Evolutionary conservation across 2,113 vertebrate genomes (phyloP), one percentile per base, ranked within the genome.

Genomic region (Salvator merianae): DNA sequence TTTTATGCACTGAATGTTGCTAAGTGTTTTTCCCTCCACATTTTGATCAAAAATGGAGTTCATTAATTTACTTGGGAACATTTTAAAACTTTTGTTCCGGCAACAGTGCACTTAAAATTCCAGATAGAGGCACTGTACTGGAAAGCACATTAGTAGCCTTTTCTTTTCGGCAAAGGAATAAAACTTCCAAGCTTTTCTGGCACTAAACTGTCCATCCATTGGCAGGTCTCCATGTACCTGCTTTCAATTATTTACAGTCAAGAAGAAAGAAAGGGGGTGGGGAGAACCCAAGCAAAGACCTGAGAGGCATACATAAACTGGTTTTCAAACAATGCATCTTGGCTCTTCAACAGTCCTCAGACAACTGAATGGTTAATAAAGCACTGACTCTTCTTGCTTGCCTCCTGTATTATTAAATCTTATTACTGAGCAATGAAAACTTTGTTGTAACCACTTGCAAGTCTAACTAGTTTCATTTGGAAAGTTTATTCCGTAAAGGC

Each of bases 201-300:
- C 76, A 79, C 38, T 7, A n/a, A 50, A 20, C 6, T 30, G 2
- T 43, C 83, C n/a, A 34, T 47, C n/a, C 76, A 63, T 28, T 84
- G 83, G 83, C 83, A 72, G 83, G 53, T 79, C 83, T 84, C 83
- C 83, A 79, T 84, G 83, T 84, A 84, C 83, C 83, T 84, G 83
- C 53, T 79, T 50, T 30, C 68, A 65, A 63, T 84, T 72, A 84
- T 79, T 84, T 84, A 84, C 34, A 63, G 76, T 47, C 76, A 22
- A 78, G 83, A 36, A 77, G 65, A 70, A 34, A 26, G 14, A 68
- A 30, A 47, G 8, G 63, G 36, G 34, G 43, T 59, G 32, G 65
- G 13, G 69, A n/a, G 43, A 14, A 26, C 5, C 16, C 30, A 7
- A 53, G 1, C 36, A 62, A 72, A 82, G 9, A 62, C 69, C 30